These are phyloP conservation scores for Albula goreensis DNA, from an alignment of 2,113 vertebrate genomes.

Conservation along the genomic window DNA sequence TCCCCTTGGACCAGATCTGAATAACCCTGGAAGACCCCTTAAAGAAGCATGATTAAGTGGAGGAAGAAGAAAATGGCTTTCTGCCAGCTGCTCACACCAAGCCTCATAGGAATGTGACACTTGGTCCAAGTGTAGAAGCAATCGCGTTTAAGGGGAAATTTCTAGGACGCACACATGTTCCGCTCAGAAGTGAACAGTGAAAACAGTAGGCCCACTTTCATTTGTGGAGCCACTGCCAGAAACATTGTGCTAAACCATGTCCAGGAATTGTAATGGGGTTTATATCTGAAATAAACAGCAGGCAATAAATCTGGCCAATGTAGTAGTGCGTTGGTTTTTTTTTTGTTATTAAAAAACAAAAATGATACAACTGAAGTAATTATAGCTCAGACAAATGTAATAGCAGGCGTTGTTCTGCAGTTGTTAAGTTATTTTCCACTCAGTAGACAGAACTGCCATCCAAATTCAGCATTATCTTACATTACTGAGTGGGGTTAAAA, in stretches of 20 bases:
- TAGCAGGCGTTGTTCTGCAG: neutral
- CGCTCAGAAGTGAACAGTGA: neutral
- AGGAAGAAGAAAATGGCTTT: too few relatives aligned
- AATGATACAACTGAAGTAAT: neutral
- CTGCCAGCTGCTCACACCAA: neutral
- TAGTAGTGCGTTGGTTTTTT: neutral
- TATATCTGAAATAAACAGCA: neutral
- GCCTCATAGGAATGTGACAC: neutral
- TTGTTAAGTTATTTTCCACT: neutral
- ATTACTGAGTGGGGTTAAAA: neutral
- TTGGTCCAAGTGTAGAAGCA: neutral
- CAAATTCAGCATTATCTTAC: slow-evolving; percentile 6
- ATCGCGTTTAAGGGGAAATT: neutral
- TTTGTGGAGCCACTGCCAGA: neutral
- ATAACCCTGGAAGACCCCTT: neutral
- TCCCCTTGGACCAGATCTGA: neutral
- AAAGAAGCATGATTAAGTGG: too few relatives aligned
- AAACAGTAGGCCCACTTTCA: neutral
- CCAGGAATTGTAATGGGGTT: slow-evolving; percentile 2
- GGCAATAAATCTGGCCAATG: neutral
- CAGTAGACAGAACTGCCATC: slow-evolving; percentile 6
- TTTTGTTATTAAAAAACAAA: neutral
- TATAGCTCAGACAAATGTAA: neutral
- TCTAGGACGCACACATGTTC: neutral
- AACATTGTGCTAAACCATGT: neutral